Conservation (phyloP, 2,888 invertebrate species). For the Pantelozetes paolii region DNA sequence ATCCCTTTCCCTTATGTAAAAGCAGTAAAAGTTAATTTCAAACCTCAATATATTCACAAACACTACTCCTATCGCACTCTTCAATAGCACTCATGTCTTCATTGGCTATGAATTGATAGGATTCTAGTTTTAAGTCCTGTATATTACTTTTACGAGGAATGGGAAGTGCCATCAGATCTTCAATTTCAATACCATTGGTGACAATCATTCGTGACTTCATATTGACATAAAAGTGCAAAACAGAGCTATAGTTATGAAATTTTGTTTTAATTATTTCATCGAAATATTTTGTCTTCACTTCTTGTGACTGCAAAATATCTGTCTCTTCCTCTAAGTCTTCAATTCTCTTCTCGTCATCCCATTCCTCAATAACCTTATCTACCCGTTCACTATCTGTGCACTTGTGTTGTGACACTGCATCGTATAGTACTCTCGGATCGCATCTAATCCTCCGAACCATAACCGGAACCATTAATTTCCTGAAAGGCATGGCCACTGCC, state of each 20-base stretch:
- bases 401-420: not conserved
- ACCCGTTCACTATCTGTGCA: not conserved
- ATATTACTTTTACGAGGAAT: conserved; percentile 23
- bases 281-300: not conserved
- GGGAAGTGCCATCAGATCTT: not conserved
- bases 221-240: not conserved
- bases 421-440: conserved; percentile 25
- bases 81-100: not conserved
- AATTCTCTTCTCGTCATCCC: not conserved
- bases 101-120: conserved; percentile 33
- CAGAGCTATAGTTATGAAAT: not conserved
- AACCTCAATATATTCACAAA: conserved; percentile 42
- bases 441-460: conserved; percentile 1
- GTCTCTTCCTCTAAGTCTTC: not conserved
- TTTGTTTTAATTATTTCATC: not conserved
- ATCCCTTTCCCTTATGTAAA: too few species aligned
- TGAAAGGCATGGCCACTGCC: not conserved
- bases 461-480: conserved; percentile 26
- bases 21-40: too few species aligned
- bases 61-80: conserved; percentile 41
- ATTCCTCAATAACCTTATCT: not conserved
- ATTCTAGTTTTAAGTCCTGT: conserved; percentile 13
- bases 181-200: conserved; percentile 22
- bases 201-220: not conserved
- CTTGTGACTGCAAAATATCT: not conserved